phyloP scores from a whole-genome alignment of 2,797 vertebrate species.

The Argya squamiceps region DNA sequence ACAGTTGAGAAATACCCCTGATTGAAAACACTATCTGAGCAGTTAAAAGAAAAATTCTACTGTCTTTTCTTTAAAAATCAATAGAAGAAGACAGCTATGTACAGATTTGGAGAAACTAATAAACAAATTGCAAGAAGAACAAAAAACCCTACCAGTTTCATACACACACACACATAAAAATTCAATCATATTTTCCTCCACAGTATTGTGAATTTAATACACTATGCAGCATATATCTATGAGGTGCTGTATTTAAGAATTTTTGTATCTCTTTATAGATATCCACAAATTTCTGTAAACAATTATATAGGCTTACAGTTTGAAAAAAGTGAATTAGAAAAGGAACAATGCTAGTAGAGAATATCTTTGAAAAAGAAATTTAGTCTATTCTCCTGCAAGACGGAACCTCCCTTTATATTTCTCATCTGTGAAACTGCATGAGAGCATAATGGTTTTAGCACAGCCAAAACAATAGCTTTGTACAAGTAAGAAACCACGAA shows the following conservation, averaged over 20 bases:
- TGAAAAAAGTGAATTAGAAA: not conserved
- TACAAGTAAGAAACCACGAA: not conserved
- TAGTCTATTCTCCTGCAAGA: not conserved
- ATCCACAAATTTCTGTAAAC: not conserved
- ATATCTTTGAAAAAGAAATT: not conserved
- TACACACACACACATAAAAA: not conserved
- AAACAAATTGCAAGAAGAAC: not conserved
- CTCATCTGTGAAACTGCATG: not conserved
- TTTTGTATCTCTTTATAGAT: not conserved
- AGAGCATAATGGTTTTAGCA: not conserved
- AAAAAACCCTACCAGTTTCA: not conserved
- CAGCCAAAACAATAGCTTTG: not conserved
- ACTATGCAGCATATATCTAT: not conserved
- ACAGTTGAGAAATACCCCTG: constrained; percentile 7
- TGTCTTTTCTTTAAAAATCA: constrained; percentile 5
- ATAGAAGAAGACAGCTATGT: not conserved
- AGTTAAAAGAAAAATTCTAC: not conserved
- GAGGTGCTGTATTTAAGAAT: not conserved
- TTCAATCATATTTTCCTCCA: not conserved
- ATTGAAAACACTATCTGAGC: not conserved
- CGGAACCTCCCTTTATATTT: not conserved
- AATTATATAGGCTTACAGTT: not conserved
- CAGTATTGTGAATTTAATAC: not conserved
- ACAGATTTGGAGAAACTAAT: not conserved
- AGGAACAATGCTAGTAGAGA: not conserved